Evolutionary conservation across 2,888 invertebrate species (phyloP), one percentile per base, ranked within the genome.

Genomic region (Pyrgus malvae): DNA sequence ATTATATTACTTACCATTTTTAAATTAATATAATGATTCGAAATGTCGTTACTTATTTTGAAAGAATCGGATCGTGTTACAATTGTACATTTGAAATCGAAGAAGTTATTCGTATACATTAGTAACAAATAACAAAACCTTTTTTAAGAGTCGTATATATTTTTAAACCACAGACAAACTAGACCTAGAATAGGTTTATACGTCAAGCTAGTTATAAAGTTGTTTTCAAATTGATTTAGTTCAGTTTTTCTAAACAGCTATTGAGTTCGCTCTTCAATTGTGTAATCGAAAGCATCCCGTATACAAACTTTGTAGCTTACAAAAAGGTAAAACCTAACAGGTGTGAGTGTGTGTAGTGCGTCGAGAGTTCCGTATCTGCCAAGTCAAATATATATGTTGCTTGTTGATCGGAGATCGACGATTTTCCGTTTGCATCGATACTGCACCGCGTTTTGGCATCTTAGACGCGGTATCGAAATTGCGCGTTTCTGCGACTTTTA

Each of bases 281-380:
- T 53, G 37, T 53, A 53, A 45, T 29, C 37, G 29, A 29, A 48
- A 54, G 46, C 54, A 54, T 54, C 45, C 37, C 40, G 54, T 40
- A 31, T 45, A 54, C 53, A 54, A 54, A 54, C 40, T 46, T 54
- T 40, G 31, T 46, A 29, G 17, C 19, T 54, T 54, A 31, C 21
- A 54, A 54, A 54, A 46, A 54, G 38, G 40, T 54, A 37, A 40
- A 49, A n/a, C n/a, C n/a, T n/a, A n/a, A n/a, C n/a, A n/a, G n/a
- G n/a, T n/a, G n/a, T n/a, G n/a, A n/a, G n/a, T n/a, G n/a, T n/a
- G n/a, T n/a, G n/a, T n/a, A n/a, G n/a, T n/a, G n/a, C n/a, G n/a
- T n/a, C n/a, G n/a, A n/a, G n/a, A n/a, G n/a, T n/a, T n/a, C n/a
- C n/a, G n/a, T n/a, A n/a, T n/a, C n/a, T n/a, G n/a, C n/a, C n/a